These are phyloP conservation scores for Coranthus polyacanthus DNA, from an alignment of 2,797 vertebrate species.

Conservation along the genomic window DNA sequence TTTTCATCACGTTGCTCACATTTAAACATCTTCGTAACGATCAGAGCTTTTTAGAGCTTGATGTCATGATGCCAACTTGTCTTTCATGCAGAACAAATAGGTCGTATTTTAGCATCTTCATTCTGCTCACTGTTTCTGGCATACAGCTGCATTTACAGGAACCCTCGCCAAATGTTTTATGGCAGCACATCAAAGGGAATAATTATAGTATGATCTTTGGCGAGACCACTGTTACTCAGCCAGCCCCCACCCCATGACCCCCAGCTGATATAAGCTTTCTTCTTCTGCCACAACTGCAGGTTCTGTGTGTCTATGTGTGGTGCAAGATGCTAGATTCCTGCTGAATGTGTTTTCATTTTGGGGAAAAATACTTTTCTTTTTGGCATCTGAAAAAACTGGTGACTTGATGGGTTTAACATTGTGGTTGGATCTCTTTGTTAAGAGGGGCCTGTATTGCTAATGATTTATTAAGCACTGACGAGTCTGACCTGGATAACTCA, in stretches of 20 bases:
- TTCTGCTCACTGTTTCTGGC: constrained; percentile 38
- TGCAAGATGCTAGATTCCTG: constrained; percentile 8
- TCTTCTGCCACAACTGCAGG: constrained; percentile 24
- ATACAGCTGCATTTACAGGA: constrained; percentile 55
- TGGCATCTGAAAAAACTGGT: too few relatives aligned
- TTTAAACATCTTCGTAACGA: constrained; percentile 4
- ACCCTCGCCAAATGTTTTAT: constrained; percentile 66
- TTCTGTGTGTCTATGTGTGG: constrained; percentile 12
- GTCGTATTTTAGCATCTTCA: constrained; percentile 4
- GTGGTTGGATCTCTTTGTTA: constrained; percentile 25
- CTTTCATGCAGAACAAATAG: constrained; percentile 35
- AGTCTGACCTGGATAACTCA: constrained; percentile 35
- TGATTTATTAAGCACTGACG: constrained; percentile 24
- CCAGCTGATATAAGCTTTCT: constrained; percentile 43
- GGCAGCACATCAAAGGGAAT: constrained; percentile 75
- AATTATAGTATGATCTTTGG: constrained; percentile 58
- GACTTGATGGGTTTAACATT: background rate
- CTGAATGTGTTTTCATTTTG: constrained; percentile 10
- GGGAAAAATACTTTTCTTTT: constrained; percentile 24
- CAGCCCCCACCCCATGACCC: constrained; percentile 23
- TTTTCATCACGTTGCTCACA: constrained; percentile 7
- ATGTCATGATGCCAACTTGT: constrained; percentile 24
- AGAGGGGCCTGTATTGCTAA: constrained; percentile 3
- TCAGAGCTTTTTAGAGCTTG: constrained; percentile 1
- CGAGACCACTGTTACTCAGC: constrained; percentile 50